Conservation (phyloP, 2,113 vertebrate species). For the Coryphaenoides rupestris region DNA sequence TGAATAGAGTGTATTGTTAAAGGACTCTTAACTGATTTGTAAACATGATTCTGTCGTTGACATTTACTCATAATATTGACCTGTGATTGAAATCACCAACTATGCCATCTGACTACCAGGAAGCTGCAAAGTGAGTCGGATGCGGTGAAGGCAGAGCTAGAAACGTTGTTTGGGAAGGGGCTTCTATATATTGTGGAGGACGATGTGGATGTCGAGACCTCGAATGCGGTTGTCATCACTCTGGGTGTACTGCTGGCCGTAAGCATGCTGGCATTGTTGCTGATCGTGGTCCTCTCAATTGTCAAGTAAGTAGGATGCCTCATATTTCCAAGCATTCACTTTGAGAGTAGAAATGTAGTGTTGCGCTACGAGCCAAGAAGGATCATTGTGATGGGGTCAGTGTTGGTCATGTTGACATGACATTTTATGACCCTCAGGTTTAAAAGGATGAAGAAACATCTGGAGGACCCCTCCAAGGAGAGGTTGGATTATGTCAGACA, state of each 20-base stretch:
- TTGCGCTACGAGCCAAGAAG: background rate
- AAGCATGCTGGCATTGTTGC: slow-evolving; percentile 50
- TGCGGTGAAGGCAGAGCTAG: slow-evolving; percentile 48
- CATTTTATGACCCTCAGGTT: slow-evolving; percentile 29
- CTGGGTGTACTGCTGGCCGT: slow-evolving; percentile 53
- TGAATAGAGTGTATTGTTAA: background rate
- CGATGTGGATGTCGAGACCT: background rate
- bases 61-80: background rate
- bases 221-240: slow-evolving; percentile 30
- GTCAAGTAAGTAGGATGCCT: slow-evolving; percentile 51
- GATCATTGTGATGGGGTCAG: background rate
- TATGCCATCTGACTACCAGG: slow-evolving; percentile 47
- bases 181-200: slow-evolving; percentile 28
- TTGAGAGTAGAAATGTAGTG: background rate
- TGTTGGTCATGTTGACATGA: background rate
- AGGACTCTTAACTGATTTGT: background rate
- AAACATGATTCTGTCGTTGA: background rate
- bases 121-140: slow-evolving; percentile 60
- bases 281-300: slow-evolving; percentile 1
- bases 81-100: background rate
- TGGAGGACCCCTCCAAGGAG: slow-evolving; percentile 4
- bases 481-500: background rate
- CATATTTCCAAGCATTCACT: background rate
- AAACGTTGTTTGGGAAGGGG: slow-evolving; percentile 37
- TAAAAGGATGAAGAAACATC: background rate